Evolutionary conservation across 2,888 invertebrate species (phyloP), one percentile per base, ranked within the genome.

Genomic region (Pilophorus perplexus): DNA sequence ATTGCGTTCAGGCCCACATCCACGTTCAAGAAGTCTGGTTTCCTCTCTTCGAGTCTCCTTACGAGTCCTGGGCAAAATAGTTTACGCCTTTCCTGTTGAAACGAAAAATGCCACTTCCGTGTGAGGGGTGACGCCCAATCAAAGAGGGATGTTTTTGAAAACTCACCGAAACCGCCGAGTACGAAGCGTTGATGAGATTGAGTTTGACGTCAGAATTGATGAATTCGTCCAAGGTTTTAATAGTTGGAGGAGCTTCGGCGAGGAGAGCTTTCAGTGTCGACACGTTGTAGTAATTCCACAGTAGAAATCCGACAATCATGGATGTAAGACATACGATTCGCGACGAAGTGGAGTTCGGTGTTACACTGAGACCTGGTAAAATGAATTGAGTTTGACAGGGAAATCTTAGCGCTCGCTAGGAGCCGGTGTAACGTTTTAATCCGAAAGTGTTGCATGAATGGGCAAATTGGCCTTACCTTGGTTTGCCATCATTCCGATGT

Each of bases 241-340:
- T 62, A 3, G 46, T 28, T n/a, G 62, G 62, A 4, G 62, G 46
- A 12, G 62, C 23, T 20, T 44, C 46, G 2, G 22, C 12, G 10
- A 62, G 37, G 12, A 62, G 38, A 28, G 62, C 62, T 1, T 46
- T 62, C 62, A 62, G 46, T 4, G 62, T 62, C 22, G 62, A 25
- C 4, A 48, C 62, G 18, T 48, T 62, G 20, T 62, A 62, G 14
- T 46, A 62, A n/a, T 44, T 62, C 16, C 46, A 48, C 2, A 62
- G 28, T 8, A 62, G 46, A 10, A 62, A 28, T 6, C 62, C 22
- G 2, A 62, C 48, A 10, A 62, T 38, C 48, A 62, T 28, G 12
- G 48, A 25, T 2, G 46, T 46, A 3, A 62, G 28, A 20, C 62
- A 62, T 20, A 28, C 62, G 8, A 62, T 28, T 16, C 62, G 23